Percentiles rank a stretch among this genome's conserved stretches.
These are phyloP conservation scores for Cryptocephalus primarius DNA, from an alignment of 2,888 invertebrate species.

Conservation along the genomic window DNA sequence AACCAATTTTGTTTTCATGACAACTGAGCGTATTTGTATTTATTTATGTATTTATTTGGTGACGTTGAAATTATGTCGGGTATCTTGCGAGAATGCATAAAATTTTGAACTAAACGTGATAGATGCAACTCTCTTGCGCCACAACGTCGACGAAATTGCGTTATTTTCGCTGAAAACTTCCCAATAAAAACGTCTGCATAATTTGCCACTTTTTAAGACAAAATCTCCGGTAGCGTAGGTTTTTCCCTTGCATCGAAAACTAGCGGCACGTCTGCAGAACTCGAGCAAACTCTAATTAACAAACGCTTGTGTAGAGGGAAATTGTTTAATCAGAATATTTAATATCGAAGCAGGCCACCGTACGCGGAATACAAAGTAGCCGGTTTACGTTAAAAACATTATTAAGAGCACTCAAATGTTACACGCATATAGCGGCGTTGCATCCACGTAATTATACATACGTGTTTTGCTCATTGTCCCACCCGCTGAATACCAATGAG, in stretches of 20 bases:
- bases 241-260: neutral
- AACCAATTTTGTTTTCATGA: too few relatives aligned
- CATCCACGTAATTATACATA: conserved; percentile 24
- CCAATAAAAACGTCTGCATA: too few relatives aligned
- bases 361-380: conserved; percentile 11
- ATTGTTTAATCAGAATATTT: conserved; percentile 15
- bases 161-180: too few relatives aligned
- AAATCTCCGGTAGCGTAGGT: too few relatives aligned
- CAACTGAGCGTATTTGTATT: too few relatives aligned
- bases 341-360: conserved; percentile 9
- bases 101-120: too few relatives aligned
- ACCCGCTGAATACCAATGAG: conserved; percentile 17
- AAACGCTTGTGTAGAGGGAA: conserved; percentile 8
- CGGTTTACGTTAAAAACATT: conserved; percentile 18
- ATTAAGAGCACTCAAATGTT: conserved; percentile 15
- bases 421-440: conserved; percentile 14
- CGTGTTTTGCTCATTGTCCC: conserved; percentile 24
- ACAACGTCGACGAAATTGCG: too few relatives aligned
- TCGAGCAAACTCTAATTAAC: conserved; percentile 8
- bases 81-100: too few relatives aligned
- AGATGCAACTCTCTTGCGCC: too few relatives aligned
- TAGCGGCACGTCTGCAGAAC: neutral
- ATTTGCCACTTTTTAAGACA: too few relatives aligned
- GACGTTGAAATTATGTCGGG: too few relatives aligned
- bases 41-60: too few relatives aligned